These are phyloP conservation scores for Fratercula arctica DNA, from an alignment of 2,797 vertebrate genomes.

Conservation along the genomic window DNA sequence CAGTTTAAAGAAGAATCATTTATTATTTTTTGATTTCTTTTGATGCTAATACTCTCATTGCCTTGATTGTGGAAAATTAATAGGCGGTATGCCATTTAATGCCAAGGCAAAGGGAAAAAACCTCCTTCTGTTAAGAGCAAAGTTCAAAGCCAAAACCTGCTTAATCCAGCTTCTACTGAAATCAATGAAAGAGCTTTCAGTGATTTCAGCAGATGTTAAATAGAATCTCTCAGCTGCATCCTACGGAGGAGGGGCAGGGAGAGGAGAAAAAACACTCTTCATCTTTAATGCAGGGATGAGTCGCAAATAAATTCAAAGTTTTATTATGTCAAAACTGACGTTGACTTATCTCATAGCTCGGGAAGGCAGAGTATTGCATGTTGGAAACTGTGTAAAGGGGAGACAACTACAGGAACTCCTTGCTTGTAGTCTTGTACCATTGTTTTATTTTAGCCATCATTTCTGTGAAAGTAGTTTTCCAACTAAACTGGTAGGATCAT, in stretches of 20 bases:
- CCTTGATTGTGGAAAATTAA: conserved; percentile 17
- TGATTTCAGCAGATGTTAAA: neutral
- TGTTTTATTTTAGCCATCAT: neutral
- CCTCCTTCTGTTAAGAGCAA: neutral
- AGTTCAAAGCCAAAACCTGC: conserved; percentile 26
- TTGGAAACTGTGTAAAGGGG: neutral
- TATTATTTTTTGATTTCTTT: neutral
- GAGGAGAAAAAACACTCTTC: neutral
- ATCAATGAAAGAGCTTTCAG: neutral
- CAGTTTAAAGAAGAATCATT: neutral
- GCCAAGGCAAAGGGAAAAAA: neutral
- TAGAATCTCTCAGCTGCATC: neutral
- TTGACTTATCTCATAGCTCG: neutral
- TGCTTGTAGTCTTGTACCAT: neutral
- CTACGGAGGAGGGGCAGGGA: neutral
- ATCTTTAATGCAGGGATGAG: neutral
- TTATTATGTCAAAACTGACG: neutral
- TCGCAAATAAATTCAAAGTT: neutral
- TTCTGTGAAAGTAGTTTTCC: neutral
- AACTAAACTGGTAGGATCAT: neutral
- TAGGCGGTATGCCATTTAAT: neutral
- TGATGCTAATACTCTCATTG: conserved; percentile 3
- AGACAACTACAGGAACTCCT: neutral
- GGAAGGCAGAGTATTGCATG: neutral
- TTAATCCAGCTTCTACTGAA: neutral